These are phyloP conservation scores for Rhipidura dahli DNA, from an alignment of 2,113 vertebrate genomes.

Conservation along the genomic window DNA sequence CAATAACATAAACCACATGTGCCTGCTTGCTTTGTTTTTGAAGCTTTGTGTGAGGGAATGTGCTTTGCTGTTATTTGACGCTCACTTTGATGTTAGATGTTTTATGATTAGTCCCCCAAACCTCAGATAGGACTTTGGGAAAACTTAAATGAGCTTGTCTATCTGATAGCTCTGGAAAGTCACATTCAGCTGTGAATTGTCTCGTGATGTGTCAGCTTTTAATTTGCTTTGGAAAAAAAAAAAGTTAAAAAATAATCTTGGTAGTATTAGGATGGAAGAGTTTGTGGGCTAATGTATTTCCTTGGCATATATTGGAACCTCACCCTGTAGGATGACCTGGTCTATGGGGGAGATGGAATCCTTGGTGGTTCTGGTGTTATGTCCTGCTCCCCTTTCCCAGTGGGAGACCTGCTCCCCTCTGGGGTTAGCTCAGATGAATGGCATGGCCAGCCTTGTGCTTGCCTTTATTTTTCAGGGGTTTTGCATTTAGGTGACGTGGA, in stretches of 20 bases:
- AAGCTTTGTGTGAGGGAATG: conserved; percentile 39
- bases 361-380: neutral
- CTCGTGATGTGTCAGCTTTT: neutral
- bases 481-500: neutral
- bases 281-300: neutral
- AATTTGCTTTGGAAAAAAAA: neutral
- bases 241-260: neutral
- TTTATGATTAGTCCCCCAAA: conserved; percentile 48
- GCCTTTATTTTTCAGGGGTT: neutral
- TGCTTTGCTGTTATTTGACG: conserved; percentile 37
- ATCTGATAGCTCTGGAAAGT: neutral
- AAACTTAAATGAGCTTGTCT: conserved; percentile 10
- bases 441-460: neutral
- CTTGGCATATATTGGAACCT: neutral
- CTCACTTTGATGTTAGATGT: conserved; percentile 33
- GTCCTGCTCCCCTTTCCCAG: neutral
- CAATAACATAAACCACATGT: conserved; percentile 50
- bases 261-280: neutral
- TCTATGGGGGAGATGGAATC: neutral
- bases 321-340: neutral
- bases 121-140: conserved; percentile 33
- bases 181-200: neutral
- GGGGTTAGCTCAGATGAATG: neutral
- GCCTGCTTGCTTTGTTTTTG: conserved; percentile 40
- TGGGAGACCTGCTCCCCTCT: neutral